Conservation (phyloP, 2,888 invertebrate genomes). For the Callyntrura guangdongensis region DNA sequence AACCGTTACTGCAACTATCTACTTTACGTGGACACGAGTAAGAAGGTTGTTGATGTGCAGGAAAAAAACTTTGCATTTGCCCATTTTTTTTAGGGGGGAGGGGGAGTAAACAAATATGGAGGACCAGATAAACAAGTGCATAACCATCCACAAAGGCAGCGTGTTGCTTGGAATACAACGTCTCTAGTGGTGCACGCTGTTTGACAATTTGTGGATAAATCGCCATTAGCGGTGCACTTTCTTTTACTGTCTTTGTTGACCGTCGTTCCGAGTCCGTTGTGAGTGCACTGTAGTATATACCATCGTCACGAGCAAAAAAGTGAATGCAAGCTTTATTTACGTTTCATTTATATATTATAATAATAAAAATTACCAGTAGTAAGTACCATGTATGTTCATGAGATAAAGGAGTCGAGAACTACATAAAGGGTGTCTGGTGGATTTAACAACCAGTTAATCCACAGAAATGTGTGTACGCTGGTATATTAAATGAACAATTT, state of each 20-base stretch:
- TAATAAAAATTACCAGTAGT: not conserved
- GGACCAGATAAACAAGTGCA: not conserved
- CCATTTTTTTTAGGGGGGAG: not conserved
- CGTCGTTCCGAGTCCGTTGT: not conserved
- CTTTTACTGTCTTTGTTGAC: conserved; percentile 40
- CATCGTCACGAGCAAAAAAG: not conserved
- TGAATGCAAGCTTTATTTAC: conserved; percentile 21
- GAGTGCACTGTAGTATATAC: not conserved
- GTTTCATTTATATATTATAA: not conserved
- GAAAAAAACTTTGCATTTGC: not conserved
- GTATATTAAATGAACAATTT: too few species aligned
- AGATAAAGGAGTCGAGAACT: not conserved
- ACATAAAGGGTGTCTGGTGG: not conserved
- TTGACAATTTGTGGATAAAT: conserved; percentile 56
- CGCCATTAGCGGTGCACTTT: conserved; percentile 34
- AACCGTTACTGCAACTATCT: not conserved
- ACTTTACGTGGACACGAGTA: not conserved
- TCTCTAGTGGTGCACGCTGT: conserved; percentile 32
- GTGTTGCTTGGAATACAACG: conserved; percentile 21
- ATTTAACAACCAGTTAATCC: not conserved
- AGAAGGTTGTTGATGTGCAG: not conserved
- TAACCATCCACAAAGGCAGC: not conserved
- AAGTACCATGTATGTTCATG: not conserved
- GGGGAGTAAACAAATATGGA: not conserved
- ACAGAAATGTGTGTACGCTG: not conserved